These are phyloP conservation scores for Frankliniella fusca DNA, from an alignment of 2,888 invertebrate genomes.

Conservation along the genomic window DNA sequence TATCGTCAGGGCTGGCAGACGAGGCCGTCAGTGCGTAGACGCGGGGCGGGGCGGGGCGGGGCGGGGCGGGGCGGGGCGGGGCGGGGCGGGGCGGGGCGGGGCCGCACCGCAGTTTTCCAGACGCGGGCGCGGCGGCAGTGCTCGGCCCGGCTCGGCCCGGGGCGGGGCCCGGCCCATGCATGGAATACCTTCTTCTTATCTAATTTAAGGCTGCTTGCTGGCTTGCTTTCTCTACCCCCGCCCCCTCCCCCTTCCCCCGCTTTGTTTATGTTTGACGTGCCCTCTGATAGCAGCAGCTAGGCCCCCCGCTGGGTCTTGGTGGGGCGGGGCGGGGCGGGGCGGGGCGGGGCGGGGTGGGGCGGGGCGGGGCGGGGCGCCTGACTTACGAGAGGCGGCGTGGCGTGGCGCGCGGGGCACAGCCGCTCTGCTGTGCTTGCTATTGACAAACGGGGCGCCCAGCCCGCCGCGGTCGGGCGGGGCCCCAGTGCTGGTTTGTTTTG, in stretches of 20 bases:
- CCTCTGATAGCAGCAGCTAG: neutral
- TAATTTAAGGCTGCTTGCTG: neutral
- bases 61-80: neutral
- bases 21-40: neutral
- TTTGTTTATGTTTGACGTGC: constrained; percentile 21
- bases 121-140: neutral
- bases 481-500: neutral
- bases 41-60: neutral
- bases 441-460: neutral
- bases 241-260: neutral
- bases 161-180: neutral
- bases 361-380: no score
- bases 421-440: no score
- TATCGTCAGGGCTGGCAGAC: neutral
- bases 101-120: no score
- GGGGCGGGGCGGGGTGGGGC: no score
- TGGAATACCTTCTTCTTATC: neutral
- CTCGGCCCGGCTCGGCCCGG: neutral
- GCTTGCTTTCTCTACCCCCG: neutral
- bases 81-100: no score
- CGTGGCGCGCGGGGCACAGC: neutral
- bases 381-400: no score
- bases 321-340: no score
- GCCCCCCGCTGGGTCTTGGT: neutral
- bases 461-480: neutral